These are phyloP conservation scores for Patella caerulea DNA, from an alignment of 2,888 invertebrate species.

Conservation along the genomic window DNA sequence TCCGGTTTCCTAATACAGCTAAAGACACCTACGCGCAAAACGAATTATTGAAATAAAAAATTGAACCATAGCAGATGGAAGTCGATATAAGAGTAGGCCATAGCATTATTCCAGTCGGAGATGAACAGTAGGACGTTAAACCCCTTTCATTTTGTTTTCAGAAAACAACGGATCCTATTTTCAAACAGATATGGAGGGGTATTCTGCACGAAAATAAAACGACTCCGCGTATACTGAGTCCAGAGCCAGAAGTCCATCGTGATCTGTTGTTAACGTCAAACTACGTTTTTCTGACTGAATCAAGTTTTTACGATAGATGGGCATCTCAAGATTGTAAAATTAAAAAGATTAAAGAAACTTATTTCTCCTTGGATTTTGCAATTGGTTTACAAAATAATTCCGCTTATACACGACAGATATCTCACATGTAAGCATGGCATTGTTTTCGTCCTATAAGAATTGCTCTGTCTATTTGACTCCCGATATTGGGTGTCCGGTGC, in stretches of 20 bases:
- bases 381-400: slow-evolving; percentile 7
- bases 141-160: neutral
- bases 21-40: too few species aligned
- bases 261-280: neutral
- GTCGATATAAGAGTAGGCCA: too few species aligned
- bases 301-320: neutral
- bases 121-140: too few species aligned
- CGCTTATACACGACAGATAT: neutral
- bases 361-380: slow-evolving; percentile 1
- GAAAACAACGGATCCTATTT: neutral
- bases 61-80: too few species aligned
- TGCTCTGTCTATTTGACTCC: too few species aligned
- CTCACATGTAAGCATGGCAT: neutral
- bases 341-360: neutral
- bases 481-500: too few species aligned
- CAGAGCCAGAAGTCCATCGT: neutral
- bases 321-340: neutral
- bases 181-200: neutral
- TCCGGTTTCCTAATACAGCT: too few species aligned
- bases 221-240: neutral
- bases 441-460: neutral
- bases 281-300: neutral
- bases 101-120: too few species aligned
- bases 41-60: too few species aligned
- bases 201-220: neutral